A percentile compares a stretch with the other conserved stretches of the same genome.
Conservation (phyloP, 2,113 vertebrate genomes). For the Corythaixoides concolor region DNA sequence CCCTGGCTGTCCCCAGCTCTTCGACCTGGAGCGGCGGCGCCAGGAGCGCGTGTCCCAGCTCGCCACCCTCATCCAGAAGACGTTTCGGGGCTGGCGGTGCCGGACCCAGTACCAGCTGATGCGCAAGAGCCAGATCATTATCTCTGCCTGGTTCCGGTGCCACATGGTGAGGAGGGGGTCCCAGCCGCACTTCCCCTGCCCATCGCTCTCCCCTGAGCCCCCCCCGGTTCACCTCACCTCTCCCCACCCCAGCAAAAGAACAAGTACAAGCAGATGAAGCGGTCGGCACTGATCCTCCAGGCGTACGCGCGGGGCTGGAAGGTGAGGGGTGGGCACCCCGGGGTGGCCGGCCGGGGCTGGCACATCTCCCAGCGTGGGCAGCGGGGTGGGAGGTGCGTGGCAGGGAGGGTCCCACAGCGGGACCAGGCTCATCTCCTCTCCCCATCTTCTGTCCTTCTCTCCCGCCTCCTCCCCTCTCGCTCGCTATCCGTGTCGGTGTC, state of each 20-base stretch:
- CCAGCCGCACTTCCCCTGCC: fast-evolving
- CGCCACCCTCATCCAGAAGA: constrained; percentile 76
- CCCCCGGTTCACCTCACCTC: background rate
- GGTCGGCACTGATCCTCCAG: constrained; percentile 63
- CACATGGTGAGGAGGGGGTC: constrained; percentile 43
- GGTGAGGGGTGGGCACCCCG: constrained; percentile 42
- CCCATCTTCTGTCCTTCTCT: background rate
- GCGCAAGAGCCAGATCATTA: constrained; percentile 80
- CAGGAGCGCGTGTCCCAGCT: constrained; percentile 62
- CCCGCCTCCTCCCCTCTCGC: background rate
- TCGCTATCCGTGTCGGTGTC: background rate
- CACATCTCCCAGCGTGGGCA: fast-evolving
- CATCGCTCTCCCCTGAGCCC: background rate
- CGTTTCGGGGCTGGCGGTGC: constrained; percentile 75
- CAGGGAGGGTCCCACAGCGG: fast-evolving
- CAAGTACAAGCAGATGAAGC: constrained; percentile 62
- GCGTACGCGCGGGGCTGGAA: constrained; percentile 77
- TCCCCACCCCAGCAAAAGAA: constrained; percentile 71
- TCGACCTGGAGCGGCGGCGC: constrained; percentile 73
- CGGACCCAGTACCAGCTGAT: constrained; percentile 71
- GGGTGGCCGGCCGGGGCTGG: fast-evolving
- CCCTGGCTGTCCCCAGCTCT: constrained; percentile 64
- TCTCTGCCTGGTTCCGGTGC: constrained; percentile 79
- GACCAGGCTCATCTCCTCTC: background rate
- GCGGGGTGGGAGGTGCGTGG: fast-evolving